Evolutionary conservation across 2,797 vertebrate species (phyloP).

Genomic region (Crocidura indochinensis): DNA sequence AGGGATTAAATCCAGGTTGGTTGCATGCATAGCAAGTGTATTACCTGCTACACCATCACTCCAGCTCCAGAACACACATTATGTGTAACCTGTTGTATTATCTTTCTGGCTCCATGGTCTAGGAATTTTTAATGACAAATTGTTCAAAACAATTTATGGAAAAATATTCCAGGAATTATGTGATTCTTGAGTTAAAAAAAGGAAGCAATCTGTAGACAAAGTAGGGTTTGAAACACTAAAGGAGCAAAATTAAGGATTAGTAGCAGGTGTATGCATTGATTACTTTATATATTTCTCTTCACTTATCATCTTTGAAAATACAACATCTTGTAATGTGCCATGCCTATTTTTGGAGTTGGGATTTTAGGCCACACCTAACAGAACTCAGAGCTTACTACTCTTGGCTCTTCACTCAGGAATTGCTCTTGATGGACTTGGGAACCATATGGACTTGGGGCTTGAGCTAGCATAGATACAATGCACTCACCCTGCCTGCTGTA

Average conservation of each 20-base stretch:
- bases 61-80: no score
- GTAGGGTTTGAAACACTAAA: not conserved
- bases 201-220: not conserved
- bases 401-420: no score
- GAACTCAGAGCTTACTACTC: no score
- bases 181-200: not conserved
- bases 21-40: no score
- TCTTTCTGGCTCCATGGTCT: not conserved
- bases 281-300: not conserved
- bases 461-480: not conserved
- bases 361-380: no score
- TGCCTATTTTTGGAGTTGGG: not conserved
- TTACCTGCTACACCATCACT: no score
- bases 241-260: not conserved
- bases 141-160: not conserved
- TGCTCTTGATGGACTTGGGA: no score
- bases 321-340: conserved; percentile 9
- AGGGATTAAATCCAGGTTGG: no score
- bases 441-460: not conserved
- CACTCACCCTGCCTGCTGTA: no score
- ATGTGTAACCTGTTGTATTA: no score
- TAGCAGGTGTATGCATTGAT: not conserved
- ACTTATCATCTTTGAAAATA: not conserved
- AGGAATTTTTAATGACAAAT: conserved; percentile 38
- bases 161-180: not conserved